Percentiles rank a stretch among this genome's conserved stretches.
phyloP scores from a whole-genome alignment of 2,888 invertebrate genomes.

The Xestia xanthographa region DNA sequence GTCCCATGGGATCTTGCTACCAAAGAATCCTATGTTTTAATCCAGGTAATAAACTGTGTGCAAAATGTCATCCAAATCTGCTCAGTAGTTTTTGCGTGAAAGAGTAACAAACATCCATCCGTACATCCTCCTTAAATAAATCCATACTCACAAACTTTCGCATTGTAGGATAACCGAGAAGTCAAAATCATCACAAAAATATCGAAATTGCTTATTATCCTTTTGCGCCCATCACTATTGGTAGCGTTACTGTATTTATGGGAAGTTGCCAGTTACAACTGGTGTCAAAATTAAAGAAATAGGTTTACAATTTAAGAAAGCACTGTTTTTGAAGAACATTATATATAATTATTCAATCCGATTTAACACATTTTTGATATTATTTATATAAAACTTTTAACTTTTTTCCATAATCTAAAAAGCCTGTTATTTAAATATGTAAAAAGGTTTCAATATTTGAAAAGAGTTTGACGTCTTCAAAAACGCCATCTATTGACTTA shows the following conservation, averaged over 20 bases:
- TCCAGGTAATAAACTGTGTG: no score
- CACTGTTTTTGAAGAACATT: neutral
- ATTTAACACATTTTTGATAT: neutral
- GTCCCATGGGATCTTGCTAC: no score
- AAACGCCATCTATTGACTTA: conserved; percentile 55
- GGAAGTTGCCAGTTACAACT: conserved; percentile 34
- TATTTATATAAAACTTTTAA: neutral
- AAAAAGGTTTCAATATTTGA: neutral
- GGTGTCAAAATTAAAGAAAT: neutral
- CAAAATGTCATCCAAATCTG: no score
- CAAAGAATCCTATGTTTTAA: no score
- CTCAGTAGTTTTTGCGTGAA: no score
- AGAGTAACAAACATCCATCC: no score
- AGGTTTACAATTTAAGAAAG: neutral
- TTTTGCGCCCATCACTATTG: conserved; percentile 36
- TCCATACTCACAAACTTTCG: no score
- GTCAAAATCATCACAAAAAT: neutral
- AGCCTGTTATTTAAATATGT: neutral
- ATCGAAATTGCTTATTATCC: neutral
- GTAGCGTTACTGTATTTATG: conserved; percentile 37
- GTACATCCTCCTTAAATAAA: no score
- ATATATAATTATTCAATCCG: neutral
- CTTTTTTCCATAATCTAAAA: neutral
- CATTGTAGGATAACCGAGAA: no score
- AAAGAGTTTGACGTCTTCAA: neutral